These are phyloP conservation scores for Chouioia cunea DNA, from an alignment of 2,888 invertebrate species.

Conservation along the genomic window DNA sequence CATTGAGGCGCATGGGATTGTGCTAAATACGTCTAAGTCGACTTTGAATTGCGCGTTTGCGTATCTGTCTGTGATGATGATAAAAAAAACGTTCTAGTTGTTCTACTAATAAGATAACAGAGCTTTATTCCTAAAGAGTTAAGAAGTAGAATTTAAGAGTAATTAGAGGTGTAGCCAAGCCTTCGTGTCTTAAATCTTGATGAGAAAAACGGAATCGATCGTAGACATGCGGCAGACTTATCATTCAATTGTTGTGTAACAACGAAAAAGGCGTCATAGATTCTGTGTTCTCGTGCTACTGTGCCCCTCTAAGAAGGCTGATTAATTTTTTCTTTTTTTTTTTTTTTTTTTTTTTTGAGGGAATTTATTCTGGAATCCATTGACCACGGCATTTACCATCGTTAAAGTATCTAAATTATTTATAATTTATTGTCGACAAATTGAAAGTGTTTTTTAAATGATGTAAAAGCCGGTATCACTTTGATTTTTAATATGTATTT, in stretches of 20 bases:
- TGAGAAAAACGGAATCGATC: conserved; percentile 34
- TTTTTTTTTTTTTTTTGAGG: conserved; percentile 42
- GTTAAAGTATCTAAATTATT: conserved; percentile 39
- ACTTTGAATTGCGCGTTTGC: conserved; percentile 41
- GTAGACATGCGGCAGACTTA: conserved; percentile 32
- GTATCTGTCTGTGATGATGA: conserved; percentile 48
- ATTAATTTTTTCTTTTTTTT: conserved; percentile 39
- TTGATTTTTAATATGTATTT: conserved; percentile 43
- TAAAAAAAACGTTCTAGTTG: conserved; percentile 41
- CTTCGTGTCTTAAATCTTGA: conserved; percentile 32
- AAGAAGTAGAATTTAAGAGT: conserved; percentile 43
- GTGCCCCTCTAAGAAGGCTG: conserved; percentile 31
- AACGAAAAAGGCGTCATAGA: conserved; percentile 37
- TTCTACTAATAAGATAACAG: conserved; percentile 44
- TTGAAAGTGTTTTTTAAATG: conserved; percentile 31
- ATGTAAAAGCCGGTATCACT: conserved; percentile 42
- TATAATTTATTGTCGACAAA: conserved; percentile 39
- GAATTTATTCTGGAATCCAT: conserved; percentile 36
- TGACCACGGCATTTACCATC: conserved; percentile 46
- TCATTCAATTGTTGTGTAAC: conserved; percentile 18
- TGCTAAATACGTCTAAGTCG: conserved; percentile 36
- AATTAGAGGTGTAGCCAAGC: conserved; percentile 33
- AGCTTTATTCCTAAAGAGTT: conserved; percentile 45
- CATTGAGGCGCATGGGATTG: conserved; percentile 25
- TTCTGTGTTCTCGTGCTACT: conserved; percentile 44